Conservation (phyloP, 1,140 invertebrate species). For the Euschistus heros region DNA sequence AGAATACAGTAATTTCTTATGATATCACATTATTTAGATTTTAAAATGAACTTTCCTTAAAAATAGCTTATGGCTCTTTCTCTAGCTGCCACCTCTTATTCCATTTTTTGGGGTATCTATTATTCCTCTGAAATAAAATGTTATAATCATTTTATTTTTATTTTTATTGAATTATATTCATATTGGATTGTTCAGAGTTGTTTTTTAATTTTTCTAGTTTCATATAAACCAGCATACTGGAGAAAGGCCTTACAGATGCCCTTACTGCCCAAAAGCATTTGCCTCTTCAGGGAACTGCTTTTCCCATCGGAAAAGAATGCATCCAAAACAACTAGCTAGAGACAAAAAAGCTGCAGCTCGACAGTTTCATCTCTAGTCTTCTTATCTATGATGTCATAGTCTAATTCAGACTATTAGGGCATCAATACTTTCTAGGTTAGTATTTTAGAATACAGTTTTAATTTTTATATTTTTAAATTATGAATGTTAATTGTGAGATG, state of each 20-base stretch:
- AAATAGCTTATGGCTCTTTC: no score
- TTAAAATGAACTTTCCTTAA: no score
- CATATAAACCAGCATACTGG: slow-evolving; percentile 72
- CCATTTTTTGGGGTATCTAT: not conserved
- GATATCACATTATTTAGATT: no score
- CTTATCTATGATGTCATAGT: no score
- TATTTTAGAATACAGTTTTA: no score
- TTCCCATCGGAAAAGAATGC: slow-evolving; percentile 61
- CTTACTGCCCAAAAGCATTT: slow-evolving; percentile 69
- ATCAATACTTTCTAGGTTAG: no score
- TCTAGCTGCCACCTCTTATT: no score
- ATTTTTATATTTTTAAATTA: no score
- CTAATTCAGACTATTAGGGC: no score
- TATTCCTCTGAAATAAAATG: not conserved
- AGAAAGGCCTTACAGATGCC: slow-evolving; percentile 67
- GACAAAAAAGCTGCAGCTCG: slow-evolving; percentile 31
- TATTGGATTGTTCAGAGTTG: no score
- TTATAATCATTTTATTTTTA: slow-evolving; percentile 9
- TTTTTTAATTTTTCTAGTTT: slow-evolving; percentile 48
- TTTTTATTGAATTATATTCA: slow-evolving; percentile 19
- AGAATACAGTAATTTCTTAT: no score
- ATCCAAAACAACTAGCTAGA: slow-evolving; percentile 44
- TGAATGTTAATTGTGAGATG: no score
- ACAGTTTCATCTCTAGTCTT: slow-evolving; percentile 2
- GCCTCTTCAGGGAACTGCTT: slow-evolving; percentile 67